phyloP scores from a whole-genome alignment of 1,140 invertebrate species.

The Mactra quadrangularis region DNA sequence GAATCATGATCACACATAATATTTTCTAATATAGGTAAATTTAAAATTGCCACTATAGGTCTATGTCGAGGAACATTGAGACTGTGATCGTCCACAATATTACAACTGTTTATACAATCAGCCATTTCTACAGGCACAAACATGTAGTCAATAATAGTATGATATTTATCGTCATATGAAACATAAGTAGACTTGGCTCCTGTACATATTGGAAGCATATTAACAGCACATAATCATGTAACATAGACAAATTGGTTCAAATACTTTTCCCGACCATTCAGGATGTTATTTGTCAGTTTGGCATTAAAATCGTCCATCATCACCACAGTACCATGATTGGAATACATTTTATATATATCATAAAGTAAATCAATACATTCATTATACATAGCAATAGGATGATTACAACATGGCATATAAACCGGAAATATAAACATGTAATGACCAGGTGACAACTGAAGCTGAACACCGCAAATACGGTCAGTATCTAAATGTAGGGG shows the following conservation, averaged over 20 bases:
- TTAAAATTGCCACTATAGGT: slow-evolving; percentile 4
- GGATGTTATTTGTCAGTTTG: too few relatives aligned
- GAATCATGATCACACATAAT: too few relatives aligned
- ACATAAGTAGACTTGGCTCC: slow-evolving; percentile 19
- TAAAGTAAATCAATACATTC: too few relatives aligned
- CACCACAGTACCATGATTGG: slow-evolving; percentile 11
- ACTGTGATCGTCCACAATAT: slow-evolving; percentile 13
- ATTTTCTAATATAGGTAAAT: not conserved
- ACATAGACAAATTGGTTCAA: not conserved
- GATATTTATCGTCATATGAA: too few relatives aligned
- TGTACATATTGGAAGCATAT: not conserved
- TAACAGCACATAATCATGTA: not conserved
- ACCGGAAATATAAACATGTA: too few relatives aligned
- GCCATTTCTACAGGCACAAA: slow-evolving; percentile 3
- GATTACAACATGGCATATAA: too few relatives aligned
- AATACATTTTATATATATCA: not conserved
- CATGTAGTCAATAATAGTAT: slow-evolving; percentile 21
- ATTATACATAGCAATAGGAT: too few relatives aligned
- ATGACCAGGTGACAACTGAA: too few relatives aligned
- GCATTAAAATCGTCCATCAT: not conserved
- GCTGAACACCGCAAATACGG: too few relatives aligned
- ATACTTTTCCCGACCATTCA: not conserved
- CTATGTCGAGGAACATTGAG: slow-evolving; percentile 32
- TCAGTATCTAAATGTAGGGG: not conserved
- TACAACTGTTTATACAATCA: not conserved